A percentile compares a stretch with the other conserved stretches of the same genome.
Conservation (phyloP, 92 coral and sea anemone genomes). For the Porites divaricata region DNA sequence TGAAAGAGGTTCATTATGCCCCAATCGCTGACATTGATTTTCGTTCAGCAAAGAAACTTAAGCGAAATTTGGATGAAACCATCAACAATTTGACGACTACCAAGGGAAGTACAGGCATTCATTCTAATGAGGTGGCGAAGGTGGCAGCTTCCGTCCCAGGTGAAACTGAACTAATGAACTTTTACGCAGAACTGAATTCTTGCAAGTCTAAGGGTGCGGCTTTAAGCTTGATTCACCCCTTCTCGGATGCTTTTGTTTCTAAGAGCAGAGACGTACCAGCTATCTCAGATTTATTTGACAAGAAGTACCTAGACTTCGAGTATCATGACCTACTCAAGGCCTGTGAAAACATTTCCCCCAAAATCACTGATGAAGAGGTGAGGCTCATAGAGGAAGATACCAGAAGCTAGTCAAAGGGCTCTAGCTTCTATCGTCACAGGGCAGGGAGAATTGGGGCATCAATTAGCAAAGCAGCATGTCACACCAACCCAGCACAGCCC, state of each 20-base stretch:
- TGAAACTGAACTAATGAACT: constrained; percentile 33
- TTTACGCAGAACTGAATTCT: constrained; percentile 49
- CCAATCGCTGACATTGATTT: too few species aligned
- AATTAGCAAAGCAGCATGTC: constrained; percentile 59
- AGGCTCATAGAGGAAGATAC: constrained; percentile 66
- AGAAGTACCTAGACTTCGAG: constrained; percentile 54
- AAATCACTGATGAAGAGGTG: constrained; percentile 53
- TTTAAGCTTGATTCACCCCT: constrained; percentile 64
- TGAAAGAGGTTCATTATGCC: too few species aligned
- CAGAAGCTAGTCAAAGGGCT: constrained; percentile 41
- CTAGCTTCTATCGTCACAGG: constrained; percentile 72
- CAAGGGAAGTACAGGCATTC: constrained; percentile 17
- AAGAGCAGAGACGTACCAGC: constrained; percentile 62
- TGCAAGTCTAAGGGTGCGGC: constrained; percentile 63
- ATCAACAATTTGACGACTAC: constrained; percentile 39
- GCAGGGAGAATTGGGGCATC: constrained; percentile 85
- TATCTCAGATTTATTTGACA: constrained; percentile 57
- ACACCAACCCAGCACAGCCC: constrained; percentile 72
- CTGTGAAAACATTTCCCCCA: constrained; percentile 43
- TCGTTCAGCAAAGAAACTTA: constrained; percentile 45
- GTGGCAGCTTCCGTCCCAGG: constrained; percentile 31
- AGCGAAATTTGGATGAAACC: constrained; percentile 50
- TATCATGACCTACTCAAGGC: constrained; percentile 62
- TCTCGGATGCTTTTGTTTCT: constrained; percentile 59
- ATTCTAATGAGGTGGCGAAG: constrained; percentile 10